Evolutionary conservation across 1,140 invertebrate species (phyloP), one percentile per base, ranked within the genome.

Genomic region (Hormaphis cornu): DNA sequence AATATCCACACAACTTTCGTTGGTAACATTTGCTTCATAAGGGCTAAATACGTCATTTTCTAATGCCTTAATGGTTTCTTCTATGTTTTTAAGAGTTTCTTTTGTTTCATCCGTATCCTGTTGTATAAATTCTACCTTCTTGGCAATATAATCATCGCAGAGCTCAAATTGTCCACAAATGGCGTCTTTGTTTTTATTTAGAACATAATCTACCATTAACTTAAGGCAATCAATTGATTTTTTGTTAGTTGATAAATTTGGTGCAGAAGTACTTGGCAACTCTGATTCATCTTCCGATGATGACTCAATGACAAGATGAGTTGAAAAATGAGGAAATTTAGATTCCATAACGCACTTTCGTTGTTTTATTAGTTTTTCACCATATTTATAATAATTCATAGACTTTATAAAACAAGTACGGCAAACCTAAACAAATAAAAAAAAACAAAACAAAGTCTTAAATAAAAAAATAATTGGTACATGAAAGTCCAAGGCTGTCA

Each of bases 391-490:
- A 63, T 63, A 42, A 30, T 30, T 63, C 8, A 63, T 12, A 48
- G 42, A 63, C 22, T 33, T 33, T 4, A 1, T 33, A 1, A 48
- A 16, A 48, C 59, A 63, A 0, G 9, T 20, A 0, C 2, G 0
- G n/a, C 59, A 63, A 30, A 63, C 59, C 59, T 63, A 33, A 48
- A 42, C 6, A 40, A n/a, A n/a, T n/a, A n/a, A n/a, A n/a, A 24
- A 63, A 3, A 44, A 63, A 1, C n/a, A 28, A 18, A 48, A 8
- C 10, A 9, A 52, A 33, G n/a, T 12, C 16, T 12, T 40, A 2
- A 2, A 3, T 40, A 40, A 12, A 2, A 9, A 14, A 3, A 40
- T 12, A 9, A 12, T 3, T 12, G 9, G 5, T n/a, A n/a, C n/a
- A 40, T 40, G 2, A 40, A 40, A 2, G 2, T 9, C 16, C 16